Evolutionary conservation across 2,888 invertebrate genomes (phyloP), one percentile per base, ranked within the genome.

Genomic region (Agrilus cyanescens): DNA sequence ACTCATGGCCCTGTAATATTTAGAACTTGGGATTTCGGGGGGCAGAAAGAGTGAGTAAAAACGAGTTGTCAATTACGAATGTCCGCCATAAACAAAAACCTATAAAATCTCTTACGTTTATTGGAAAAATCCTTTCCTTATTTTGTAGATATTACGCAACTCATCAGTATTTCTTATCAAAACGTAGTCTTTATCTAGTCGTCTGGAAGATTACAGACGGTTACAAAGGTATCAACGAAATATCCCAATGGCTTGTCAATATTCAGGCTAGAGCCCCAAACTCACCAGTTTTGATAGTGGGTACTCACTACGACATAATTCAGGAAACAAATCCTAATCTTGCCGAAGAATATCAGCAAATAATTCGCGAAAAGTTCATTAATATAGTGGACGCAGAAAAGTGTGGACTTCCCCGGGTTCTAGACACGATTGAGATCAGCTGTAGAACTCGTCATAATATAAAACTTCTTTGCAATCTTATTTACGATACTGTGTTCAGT

Each of bases 21-120:
- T 68, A 71, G 95, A 41, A 97, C 97, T 0, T 98, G 97, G 97
- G 98, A 98, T 67, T 98, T 98, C 67, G 96, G 96, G 4, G 97
- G 97, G 0, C 97, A 96, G 69, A 82, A 85, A 60, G 97, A 98
- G 78, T 82, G 55, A 68, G 72, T 66, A 37, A 14, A 15, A 38
- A 8, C 12, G 12, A 37, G 13, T n/a, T 37, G 6, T 32, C 18
- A 6, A n/a, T n/a, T n/a, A n/a, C n/a, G n/a, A n/a, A n/a, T n/a
- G n/a, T n/a, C n/a, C n/a, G n/a, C n/a, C n/a, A n/a, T n/a, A n/a
- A n/a, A n/a, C n/a, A n/a, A n/a, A n/a, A n/a, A n/a, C n/a, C n/a
- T n/a, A n/a, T n/a, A n/a, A n/a, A n/a, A n/a, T n/a, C n/a, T n/a
- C n/a, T n/a, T n/a, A n/a, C n/a, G n/a, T n/a, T n/a, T n/a, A n/a